A percentile compares a stretch with the other conserved stretches of the same genome.
phyloP scores from a whole-genome alignment of 2,113 vertebrate species.

The Theropithecus gelada region DNA sequence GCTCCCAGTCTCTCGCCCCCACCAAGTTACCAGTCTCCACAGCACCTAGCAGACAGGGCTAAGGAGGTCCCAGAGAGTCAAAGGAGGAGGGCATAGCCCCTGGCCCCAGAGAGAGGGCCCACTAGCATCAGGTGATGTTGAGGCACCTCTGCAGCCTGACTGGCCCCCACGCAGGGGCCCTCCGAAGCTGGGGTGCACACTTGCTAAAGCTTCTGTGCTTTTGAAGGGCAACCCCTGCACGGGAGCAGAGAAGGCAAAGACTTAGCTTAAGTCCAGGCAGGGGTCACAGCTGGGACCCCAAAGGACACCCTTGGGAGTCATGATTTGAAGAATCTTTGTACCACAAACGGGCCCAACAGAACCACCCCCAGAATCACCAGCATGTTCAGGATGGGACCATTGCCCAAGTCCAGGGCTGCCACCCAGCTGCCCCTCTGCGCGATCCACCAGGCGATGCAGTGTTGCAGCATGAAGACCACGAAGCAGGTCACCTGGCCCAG shows the following conservation, averaged over 20 bases:
- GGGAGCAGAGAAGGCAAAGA: neutral
- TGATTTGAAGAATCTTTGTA: constrained; percentile 81
- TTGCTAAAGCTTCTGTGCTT: constrained; percentile 53
- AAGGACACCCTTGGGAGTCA: constrained; percentile 65
- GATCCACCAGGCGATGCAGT: constrained; percentile 86
- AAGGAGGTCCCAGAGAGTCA: neutral
- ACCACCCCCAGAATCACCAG: constrained; percentile 74
- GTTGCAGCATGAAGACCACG: constrained; percentile 80
- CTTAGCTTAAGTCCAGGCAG: neutral
- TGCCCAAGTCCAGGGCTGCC: constrained; percentile 81
- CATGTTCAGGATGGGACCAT: constrained; percentile 80
- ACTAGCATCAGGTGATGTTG: constrained; percentile 65
- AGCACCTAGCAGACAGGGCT: neutral
- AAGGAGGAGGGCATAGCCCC: neutral
- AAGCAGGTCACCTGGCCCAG: constrained; percentile 81
- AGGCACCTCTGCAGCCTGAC: neutral
- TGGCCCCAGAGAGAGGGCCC: neutral
- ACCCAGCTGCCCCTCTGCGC: constrained; percentile 88
- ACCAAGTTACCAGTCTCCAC: neutral
- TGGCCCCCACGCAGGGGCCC: neutral
- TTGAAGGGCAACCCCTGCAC: neutral
- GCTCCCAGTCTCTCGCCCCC: neutral
- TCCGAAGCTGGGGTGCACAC: neutral
- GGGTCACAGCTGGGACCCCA: constrained; percentile 42
- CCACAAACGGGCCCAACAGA: constrained; percentile 81